Conservation (phyloP, 2,888 invertebrate species). For the Celastrina argiolus region DNA sequence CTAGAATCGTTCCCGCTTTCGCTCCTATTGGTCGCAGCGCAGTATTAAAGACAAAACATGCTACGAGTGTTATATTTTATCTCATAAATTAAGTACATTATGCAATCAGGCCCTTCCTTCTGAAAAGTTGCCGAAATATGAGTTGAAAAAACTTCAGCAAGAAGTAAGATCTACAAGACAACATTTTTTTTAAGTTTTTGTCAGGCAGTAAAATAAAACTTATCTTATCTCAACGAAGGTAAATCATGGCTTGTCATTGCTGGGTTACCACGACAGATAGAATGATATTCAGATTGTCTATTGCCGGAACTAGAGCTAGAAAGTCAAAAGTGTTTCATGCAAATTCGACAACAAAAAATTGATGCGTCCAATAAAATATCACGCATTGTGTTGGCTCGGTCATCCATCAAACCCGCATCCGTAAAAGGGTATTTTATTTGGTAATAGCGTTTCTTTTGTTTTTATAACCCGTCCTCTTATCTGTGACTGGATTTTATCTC, state of each 20-base stretch:
- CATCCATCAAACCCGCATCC: constrained; percentile 40
- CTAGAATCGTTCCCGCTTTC: too few relatives aligned
- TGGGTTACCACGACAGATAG: background rate
- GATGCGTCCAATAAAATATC: constrained; percentile 25
- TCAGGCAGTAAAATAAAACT: background rate
- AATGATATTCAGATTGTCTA: background rate
- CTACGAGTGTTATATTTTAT: too few relatives aligned
- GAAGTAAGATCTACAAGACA: too few relatives aligned
- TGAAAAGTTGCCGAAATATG: too few relatives aligned
- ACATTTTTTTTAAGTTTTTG: too few relatives aligned
- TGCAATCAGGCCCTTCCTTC: too few relatives aligned
- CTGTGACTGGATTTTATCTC: constrained; percentile 61
- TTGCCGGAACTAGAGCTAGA: background rate
- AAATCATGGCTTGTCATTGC: background rate
- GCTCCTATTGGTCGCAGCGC: too few relatives aligned
- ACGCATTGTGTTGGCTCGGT: constrained; percentile 34
- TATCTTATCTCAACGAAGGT: background rate
- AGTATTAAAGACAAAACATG: too few relatives aligned
- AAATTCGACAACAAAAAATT: constrained; percentile 24
- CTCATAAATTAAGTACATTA: too few relatives aligned
- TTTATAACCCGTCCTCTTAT: constrained; percentile 40
- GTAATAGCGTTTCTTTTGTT: constrained; percentile 38
- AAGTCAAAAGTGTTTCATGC: constrained; percentile 14
- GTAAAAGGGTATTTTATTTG: constrained; percentile 39
- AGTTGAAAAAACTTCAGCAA: too few relatives aligned